phyloP scores from a whole-genome alignment of 2,797 vertebrate genomes.

The Danio albolineatus region DNA sequence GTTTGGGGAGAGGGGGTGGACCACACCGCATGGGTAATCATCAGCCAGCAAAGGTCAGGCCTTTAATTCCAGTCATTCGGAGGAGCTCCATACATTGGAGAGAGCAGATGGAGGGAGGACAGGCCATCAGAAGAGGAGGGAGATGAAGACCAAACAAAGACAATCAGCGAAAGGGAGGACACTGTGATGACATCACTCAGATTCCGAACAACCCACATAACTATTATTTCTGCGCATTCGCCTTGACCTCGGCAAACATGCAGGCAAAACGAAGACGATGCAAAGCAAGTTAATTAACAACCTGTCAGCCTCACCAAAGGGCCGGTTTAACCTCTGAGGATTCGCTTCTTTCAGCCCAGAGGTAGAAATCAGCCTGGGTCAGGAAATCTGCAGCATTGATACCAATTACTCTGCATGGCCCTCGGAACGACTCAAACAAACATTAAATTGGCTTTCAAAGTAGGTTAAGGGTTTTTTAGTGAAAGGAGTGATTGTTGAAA shows the following conservation, averaged over 20 bases:
- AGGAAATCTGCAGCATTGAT: neutral
- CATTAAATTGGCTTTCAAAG: neutral
- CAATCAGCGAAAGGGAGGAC: constrained; percentile 32
- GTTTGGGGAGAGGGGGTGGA: constrained; percentile 16
- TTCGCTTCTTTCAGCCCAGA: constrained; percentile 6
- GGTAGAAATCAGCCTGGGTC: constrained; percentile 5
- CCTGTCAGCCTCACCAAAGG: constrained; percentile 26
- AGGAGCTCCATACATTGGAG: constrained; percentile 36
- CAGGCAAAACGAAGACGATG: neutral
- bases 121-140: constrained; percentile 16
- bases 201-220: constrained; percentile 28
- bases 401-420: constrained; percentile 16
- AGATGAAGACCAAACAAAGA: constrained; percentile 33
- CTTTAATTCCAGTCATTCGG: constrained; percentile 53
- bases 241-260: constrained; percentile 18
- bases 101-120: constrained; percentile 47
- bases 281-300: constrained; percentile 29
- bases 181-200: constrained; percentile 38
- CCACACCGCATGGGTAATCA: constrained; percentile 42
- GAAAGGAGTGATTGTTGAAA: neutral
- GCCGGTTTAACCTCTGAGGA: constrained; percentile 13
- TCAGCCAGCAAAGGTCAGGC: constrained; percentile 57
- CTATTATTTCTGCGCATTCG: constrained; percentile 13
- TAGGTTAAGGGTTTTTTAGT: neutral
- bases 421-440: neutral